Base-by-base conservation (phyloP, 2,797 vertebrate species). In the Hapalemur alaotrensis region DNA sequence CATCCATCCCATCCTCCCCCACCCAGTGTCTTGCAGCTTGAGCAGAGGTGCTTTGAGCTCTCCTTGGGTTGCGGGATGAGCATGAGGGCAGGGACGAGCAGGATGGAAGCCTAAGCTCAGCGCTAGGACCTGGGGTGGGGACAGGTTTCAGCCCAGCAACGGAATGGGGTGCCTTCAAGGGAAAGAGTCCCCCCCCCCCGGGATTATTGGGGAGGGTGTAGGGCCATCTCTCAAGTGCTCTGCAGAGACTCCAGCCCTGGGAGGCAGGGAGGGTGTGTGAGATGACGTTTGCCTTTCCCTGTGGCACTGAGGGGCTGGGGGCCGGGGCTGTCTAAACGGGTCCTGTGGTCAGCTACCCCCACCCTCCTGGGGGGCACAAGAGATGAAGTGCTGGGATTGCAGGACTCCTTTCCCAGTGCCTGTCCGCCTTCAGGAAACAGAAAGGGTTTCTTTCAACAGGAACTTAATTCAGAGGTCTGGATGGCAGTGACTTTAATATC, bases 111-210 rank as follows among this genome's bases (percentile, higher is more conserved):
- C 59, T 79, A 69, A 57, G 52, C 13, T 5, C 38, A 54, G 50
- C 12, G 3, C 46, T 32, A 22, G 1, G 15, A 43, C 10, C 2
- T 41, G 22, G 1, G 20, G n/a, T 7, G 0, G 4, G 46, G 32
- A n/a, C 18, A 54, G 41, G 11, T 13, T 11, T 81, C 82, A 35
- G 59, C 22, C 30, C 72, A 35, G 70, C 38, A 7, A 1, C 0
- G 4, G 25, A 25, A 69, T 12, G 11, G 30, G 59, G 25, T 35
- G 32, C 38, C 48, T 38, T 12, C 57, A 28, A 43, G 70, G 59
- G 23, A 23, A 12, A 14, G n/a, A 70, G 7, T 43, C 43, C 43
- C 43, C 43, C 10, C 20, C 25, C 1, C 32, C 25, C 5, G n/a
- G 52, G 35, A 52, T n/a, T 35, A 35, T 1, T 7, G 32, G 18